phyloP scores from a whole-genome alignment of 2,888 invertebrate species.

The Hoplodrina blanda region DNA sequence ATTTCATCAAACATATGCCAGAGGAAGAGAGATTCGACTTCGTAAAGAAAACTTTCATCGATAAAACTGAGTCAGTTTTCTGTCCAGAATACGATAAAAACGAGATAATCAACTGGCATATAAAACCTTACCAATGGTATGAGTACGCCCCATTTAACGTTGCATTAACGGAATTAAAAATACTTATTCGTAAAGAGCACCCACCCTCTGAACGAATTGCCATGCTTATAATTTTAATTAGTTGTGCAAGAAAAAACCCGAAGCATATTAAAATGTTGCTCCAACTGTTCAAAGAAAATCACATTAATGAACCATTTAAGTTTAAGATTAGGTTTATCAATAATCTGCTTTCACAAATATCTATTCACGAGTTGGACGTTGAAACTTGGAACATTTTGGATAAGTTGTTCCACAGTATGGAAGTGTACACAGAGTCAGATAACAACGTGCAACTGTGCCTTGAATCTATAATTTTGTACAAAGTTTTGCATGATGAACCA shows the following conservation, averaged over 20 bases:
- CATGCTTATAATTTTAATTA: slow-evolving; percentile 75
- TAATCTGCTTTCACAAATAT: slow-evolving; percentile 68
- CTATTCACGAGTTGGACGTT: slow-evolving; percentile 69
- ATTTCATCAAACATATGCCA: slow-evolving; percentile 15
- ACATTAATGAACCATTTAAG: slow-evolving; percentile 81
- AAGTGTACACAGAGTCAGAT: slow-evolving; percentile 79
- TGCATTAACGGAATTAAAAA: slow-evolving; percentile 76
- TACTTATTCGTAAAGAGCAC: slow-evolving; percentile 74
- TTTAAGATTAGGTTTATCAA: slow-evolving; percentile 78
- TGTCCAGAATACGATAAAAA: background rate
- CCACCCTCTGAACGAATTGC: slow-evolving; percentile 71
- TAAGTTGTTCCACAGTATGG: slow-evolving; percentile 80
- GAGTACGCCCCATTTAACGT: slow-evolving; percentile 62
- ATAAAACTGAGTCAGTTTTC: slow-evolving; percentile 14
- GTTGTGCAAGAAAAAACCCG: slow-evolving; percentile 69
- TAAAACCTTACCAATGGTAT: slow-evolving; percentile 37
- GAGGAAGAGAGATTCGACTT: slow-evolving; percentile 18
- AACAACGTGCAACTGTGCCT: slow-evolving; percentile 71
- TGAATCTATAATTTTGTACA: slow-evolving; percentile 75
- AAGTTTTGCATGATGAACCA: slow-evolving; percentile 70
- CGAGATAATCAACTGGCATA: slow-evolving; percentile 51
- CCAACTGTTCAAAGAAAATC: slow-evolving; percentile 76
- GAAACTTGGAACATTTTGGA: slow-evolving; percentile 77
- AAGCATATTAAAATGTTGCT: slow-evolving; percentile 72
- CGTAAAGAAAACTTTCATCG: slow-evolving; percentile 14